Conservation (phyloP, 2,888 invertebrate species). For the Mythimna impura region DNA sequence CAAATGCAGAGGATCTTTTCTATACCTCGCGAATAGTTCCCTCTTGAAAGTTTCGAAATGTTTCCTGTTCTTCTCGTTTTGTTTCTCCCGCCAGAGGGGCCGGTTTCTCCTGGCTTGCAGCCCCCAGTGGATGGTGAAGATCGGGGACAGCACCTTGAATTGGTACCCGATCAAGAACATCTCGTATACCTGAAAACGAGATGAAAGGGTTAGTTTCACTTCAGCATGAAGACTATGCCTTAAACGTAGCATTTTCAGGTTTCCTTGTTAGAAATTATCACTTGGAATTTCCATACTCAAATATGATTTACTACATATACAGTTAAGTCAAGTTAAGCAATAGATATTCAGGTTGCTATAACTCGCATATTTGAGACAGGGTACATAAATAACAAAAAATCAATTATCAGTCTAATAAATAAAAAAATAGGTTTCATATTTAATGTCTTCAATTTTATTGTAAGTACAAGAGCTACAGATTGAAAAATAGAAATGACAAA, state of each 20-base stretch:
- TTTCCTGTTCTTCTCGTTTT: conserved; percentile 95
- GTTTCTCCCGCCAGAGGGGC: conserved; percentile 96
- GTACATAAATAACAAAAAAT: not conserved
- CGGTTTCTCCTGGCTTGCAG: conserved; percentile 94
- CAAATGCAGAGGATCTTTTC: conserved; percentile 91
- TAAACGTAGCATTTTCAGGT: not conserved
- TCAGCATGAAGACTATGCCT: not conserved
- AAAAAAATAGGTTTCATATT: not conserved
- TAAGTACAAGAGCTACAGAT: not conserved
- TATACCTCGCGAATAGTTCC: conserved; percentile 94
- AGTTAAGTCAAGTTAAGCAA: not conserved
- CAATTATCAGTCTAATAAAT: not conserved
- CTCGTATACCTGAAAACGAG: conserved; percentile 94
- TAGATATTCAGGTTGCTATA: not conserved
- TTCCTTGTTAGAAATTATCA: not conserved
- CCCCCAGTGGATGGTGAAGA: conserved; percentile 97
- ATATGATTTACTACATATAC: not conserved
- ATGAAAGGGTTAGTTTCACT: not conserved
- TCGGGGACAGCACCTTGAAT: conserved; percentile 96
- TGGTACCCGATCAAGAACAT: conserved; percentile 97
- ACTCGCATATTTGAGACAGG: not conserved
- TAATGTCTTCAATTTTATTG: not conserved
- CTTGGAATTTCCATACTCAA: not conserved
- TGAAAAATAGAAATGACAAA: conserved; percentile 18
- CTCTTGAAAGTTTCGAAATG: conserved; percentile 95